Evolutionary conservation across 2,888 invertebrate species (phyloP), one percentile per base, ranked within the genome.

Genomic region (Acronicta alni): DNA sequence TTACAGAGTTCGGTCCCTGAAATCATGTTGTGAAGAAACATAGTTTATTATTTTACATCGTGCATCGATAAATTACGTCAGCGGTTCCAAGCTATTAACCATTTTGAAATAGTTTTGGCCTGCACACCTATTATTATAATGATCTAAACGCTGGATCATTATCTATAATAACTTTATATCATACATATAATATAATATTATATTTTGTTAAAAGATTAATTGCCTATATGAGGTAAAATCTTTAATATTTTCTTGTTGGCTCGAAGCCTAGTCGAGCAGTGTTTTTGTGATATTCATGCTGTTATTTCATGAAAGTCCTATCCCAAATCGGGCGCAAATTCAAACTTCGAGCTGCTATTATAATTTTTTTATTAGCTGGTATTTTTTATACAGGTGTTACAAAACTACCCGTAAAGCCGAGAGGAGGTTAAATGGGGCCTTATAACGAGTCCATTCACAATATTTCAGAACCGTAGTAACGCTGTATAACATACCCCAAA

Each of bases 121-220:
- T 48, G 49, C 64, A 58, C 56, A 41, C 58, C 57, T 56, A 67
- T 67, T 56, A 70, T 63, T 64, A 58, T 56, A 71, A 57, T 55
- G 39, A 55, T 56, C 26, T 67, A 53, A 63, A 60, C 39, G 55
- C 44, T 43, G 17, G 26, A 56, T 62, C 53, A 67, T 66, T 55
- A 70, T 60, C 39, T 57, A 32, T 63, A 70, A 57, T 55, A 52
- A 70, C 65, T 60, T 51, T 57, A 57, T 66, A 17, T 47, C 41
- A 51, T 60, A 59, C 39, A 43, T 53, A 35, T 35, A n/a, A n/a
- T 4, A 7, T 35, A 1, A 32, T 32, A 32, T 14, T 66, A 43
- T 46, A 54, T 54, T 52, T 44, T 67, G 26, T 67, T 42, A n/a
- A 62, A 53, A 52, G 59, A 62, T 67, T 73, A 59, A 67, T 66